Evolutionary conservation across 2,888 invertebrate species (phyloP), one percentile per base, ranked within the genome.

Genomic region (Acheta domesticus): DNA sequence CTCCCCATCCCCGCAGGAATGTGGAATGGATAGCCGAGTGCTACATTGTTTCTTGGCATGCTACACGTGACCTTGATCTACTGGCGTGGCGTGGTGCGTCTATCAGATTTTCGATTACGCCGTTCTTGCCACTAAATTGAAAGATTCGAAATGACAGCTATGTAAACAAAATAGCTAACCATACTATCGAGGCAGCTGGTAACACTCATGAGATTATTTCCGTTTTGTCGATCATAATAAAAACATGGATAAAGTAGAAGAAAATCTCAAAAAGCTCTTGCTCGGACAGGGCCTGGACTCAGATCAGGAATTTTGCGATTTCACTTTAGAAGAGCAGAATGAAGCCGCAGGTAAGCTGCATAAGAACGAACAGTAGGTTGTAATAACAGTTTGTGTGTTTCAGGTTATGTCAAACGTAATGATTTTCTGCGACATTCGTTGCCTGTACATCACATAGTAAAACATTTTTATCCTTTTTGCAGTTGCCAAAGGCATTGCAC

Each of bases 401-500:
- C 48, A 20, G 75, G 12, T 76, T 74, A n/a, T 79, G n/a, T n/a
- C 14, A 62, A 62, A 36, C 36, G 36, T 36, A 36, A 36, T 36
- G 36, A 36, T 36, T 36, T 36, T 36, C 36, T 36, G 36, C 8
- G 36, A 8, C 36, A 36, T 36, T 36, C 36, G 36, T 36, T 36
- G 36, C 36, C 8, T 36, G 8, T 8, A 36, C 36, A 36, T 19
- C 48, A 48, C 76, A 14, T 62, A 62, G 5, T 62, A n/a, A 62
- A 62, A 62, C n/a, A 62, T 62, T 62, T 62, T 8, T 19, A 62
- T 62, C n/a, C n/a, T 62, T 19, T 62, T 19, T 85, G 48, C 83
- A 90, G 96, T 94, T 88, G 92, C 94, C 75, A 96, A 96, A 88
- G 96, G 96, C 79, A 91, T 95, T 80, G 93, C 93, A 81, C 93